A percentile compares a stretch with the other conserved stretches of the same genome.
Conservation (phyloP, 2,797 vertebrate genomes). For the Anguilla obscura region DNA sequence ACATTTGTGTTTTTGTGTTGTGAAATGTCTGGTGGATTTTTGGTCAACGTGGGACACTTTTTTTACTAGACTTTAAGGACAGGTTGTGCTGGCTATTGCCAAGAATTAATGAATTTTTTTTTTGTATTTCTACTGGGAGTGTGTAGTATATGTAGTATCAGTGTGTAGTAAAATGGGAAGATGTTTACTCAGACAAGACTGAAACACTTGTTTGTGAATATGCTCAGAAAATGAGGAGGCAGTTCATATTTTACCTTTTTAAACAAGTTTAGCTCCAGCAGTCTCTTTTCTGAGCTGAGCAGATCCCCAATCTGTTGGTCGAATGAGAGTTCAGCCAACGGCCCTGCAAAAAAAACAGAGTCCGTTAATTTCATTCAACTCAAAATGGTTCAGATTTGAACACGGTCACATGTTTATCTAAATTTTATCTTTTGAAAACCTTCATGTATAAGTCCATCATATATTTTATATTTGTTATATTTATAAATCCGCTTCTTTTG, state of each 20-base stretch:
- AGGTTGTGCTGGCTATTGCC: too few relatives aligned
- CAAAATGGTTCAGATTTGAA: background rate
- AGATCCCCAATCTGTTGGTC: slow-evolving; percentile 68
- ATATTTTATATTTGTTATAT: too few relatives aligned
- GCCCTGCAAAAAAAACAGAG: slow-evolving; percentile 53
- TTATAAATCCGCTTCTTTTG: background rate
- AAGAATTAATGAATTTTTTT: too few relatives aligned
- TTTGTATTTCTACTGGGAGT: too few relatives aligned
- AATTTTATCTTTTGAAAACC: too few relatives aligned
- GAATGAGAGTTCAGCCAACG: slow-evolving; percentile 56
- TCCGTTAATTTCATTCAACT: background rate
- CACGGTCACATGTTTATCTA: background rate
- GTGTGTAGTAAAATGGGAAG: too few relatives aligned
- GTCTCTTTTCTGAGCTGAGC: slow-evolving; percentile 55
- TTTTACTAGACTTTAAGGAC: too few relatives aligned
- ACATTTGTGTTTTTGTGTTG: too few relatives aligned
- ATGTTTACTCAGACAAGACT: background rate
- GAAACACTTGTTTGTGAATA: background rate
- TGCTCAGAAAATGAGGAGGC: background rate
- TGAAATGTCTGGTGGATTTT: too few relatives aligned
- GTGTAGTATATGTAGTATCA: too few relatives aligned
- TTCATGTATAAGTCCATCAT: slow-evolving; percentile 23
- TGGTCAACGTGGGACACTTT: too few relatives aligned
- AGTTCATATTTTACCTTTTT: slow-evolving; percentile 58
- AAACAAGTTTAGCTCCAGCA: slow-evolving; percentile 68